Conservation (phyloP, 2,888 invertebrate species). For the Thyatira batis region DNA sequence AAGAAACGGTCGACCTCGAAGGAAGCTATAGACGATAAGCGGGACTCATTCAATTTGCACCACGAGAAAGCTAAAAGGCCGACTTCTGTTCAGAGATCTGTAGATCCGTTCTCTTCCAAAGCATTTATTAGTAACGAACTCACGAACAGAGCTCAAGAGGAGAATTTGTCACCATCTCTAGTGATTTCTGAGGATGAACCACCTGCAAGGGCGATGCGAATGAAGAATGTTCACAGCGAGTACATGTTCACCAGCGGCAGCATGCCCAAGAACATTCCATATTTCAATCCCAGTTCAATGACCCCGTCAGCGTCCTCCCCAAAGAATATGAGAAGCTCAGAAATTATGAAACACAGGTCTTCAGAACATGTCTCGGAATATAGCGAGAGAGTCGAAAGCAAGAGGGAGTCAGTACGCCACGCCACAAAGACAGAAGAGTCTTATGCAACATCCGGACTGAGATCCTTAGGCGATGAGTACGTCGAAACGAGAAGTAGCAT, state of each 20-base stretch:
- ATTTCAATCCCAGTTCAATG: conserved; percentile 64
- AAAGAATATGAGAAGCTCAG: conserved; percentile 70
- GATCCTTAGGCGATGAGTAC: conserved; percentile 73
- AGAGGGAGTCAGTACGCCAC: conserved; percentile 55
- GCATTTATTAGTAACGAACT: conserved; percentile 71
- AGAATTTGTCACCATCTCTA: conserved; percentile 49
- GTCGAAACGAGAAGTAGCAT: conserved; percentile 81
- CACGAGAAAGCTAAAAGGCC: conserved; percentile 68
- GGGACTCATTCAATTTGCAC: conserved; percentile 62
- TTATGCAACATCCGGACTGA: conserved; percentile 58
- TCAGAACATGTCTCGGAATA: conserved; percentile 65
- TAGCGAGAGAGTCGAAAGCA: conserved; percentile 58
- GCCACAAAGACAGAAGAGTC: conserved; percentile 63
- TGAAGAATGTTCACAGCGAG: conserved; percentile 62
- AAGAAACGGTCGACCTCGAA: conserved; percentile 65
- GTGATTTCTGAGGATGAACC: conserved; percentile 65
- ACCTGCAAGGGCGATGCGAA: conserved; percentile 60
- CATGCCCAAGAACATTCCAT: conserved; percentile 73
- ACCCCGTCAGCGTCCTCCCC: conserved; percentile 56
- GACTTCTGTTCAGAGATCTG: conserved; percentile 61
- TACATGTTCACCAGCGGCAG: conserved; percentile 69
- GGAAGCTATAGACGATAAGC: conserved; percentile 62
- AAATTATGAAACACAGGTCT: conserved; percentile 69
- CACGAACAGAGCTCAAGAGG: conserved; percentile 53
- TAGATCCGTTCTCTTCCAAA: conserved; percentile 69